These are phyloP conservation scores for Sprattus sprattus DNA, from an alignment of 2,113 vertebrate species.

Conservation along the genomic window DNA sequence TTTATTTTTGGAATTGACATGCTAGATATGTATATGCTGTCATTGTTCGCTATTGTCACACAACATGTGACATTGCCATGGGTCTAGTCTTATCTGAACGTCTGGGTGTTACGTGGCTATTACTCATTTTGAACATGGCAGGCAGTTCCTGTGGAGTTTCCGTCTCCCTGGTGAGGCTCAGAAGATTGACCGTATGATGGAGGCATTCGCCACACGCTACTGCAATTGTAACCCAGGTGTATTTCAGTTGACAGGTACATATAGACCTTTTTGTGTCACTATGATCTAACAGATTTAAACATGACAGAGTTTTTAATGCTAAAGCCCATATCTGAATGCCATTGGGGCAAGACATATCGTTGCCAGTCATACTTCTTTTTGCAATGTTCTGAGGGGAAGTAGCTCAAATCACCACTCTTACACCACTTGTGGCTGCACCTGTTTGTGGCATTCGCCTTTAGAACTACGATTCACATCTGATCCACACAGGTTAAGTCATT, in stretches of 20 bases:
- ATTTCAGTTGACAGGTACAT: slow-evolving; percentile 90
- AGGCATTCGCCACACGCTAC: slow-evolving; percentile 88
- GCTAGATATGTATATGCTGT: background rate
- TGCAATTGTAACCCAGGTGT: slow-evolving; percentile 85
- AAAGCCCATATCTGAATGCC: background rate
- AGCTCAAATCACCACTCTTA: background rate
- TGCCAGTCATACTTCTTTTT: background rate
- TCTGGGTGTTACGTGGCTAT: background rate
- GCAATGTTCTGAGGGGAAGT: background rate
- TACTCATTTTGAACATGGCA: slow-evolving; percentile 46
- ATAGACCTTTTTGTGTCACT: too few relatives aligned
- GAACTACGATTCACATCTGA: background rate
- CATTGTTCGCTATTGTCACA: background rate
- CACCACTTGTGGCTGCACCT: background rate
- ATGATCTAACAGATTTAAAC: background rate
- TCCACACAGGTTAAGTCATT: background rate
- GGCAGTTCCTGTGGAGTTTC: slow-evolving; percentile 95
- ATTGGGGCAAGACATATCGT: background rate
- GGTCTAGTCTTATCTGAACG: background rate
- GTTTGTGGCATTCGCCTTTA: background rate
- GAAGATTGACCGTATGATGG: slow-evolving; percentile 98
- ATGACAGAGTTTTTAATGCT: background rate
- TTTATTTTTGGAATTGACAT: background rate
- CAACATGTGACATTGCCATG: too few relatives aligned
- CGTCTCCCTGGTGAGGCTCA: slow-evolving; percentile 93